Evolutionary conservation across 53 echinoderm and acorn worm genomes (phyloP), one percentile per base, ranked within the genome.

Genomic region (Henricia sp.): DNA sequence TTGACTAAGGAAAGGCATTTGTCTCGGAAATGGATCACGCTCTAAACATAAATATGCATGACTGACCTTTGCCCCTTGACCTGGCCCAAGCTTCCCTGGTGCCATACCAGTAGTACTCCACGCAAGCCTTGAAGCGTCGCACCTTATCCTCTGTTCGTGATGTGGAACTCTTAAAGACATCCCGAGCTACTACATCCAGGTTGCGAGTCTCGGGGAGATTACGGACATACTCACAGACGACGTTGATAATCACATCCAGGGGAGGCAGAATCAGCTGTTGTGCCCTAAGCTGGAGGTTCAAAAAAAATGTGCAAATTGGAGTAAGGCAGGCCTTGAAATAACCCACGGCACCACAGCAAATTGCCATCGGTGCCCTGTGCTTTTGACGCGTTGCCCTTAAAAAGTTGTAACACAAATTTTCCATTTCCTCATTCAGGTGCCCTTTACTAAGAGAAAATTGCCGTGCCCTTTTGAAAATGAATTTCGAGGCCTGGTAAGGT

Each of bases 51-150:
- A 66, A 52, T 67, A 67, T 52, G 34, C 40, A 51, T 53, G 27
- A 63, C 88, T 72, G 39, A 95, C 95, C 95, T 90, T 93, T 93
- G 53, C 95, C 91, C 85, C 95, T 83, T 29, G 91, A 90, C 57
- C 88, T 90, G 29, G 72, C 86, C 99, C 99, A 97, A 24, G 94
- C 99, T 53, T 97, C 92, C 73, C 92, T 89, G 52, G 92, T 97
- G 23, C 91, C 92, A 19, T 82, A 85, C 78, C 85, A 97, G 89
- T 94, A 97, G 90, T 90, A 97, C 43, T 97, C 94, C 50, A 97
- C 99, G 37, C 94, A 92, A 66, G 90, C 86, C 84, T 97, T 97
- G 83, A 97, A 97, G 59, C 89, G 88, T 11, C 84, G 70, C 28
- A 97, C 88, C 83, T 94, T 94, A 52, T 94, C 90, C 48, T 97